These are phyloP conservation scores for Peromyscus californicus DNA, from an alignment of 2,113 vertebrate genomes.

Conservation along the genomic window DNA sequence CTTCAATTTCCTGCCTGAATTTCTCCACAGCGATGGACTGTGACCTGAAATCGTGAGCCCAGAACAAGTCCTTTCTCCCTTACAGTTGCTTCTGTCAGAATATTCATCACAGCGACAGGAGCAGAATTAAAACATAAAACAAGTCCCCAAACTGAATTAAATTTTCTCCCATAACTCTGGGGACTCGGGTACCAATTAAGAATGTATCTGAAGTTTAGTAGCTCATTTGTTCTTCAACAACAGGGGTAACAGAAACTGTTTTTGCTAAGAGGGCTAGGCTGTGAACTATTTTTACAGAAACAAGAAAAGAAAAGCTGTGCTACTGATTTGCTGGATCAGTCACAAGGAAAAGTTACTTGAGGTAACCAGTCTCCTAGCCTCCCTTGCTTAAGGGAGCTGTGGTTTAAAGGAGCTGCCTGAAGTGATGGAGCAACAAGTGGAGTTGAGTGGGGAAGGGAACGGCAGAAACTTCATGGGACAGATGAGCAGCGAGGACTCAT, in stretches of 20 bases:
- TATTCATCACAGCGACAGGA: not conserved
- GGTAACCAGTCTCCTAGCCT: not conserved
- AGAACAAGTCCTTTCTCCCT: not conserved
- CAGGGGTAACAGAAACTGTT: not conserved
- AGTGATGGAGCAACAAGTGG: not conserved
- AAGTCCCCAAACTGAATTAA: not conserved
- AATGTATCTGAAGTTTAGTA: constrained; percentile 21
- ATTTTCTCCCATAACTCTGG: no score
- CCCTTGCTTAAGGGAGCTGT: not conserved
- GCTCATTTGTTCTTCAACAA: constrained; percentile 54
- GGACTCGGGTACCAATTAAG: not conserved
- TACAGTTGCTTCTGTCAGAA: not conserved
- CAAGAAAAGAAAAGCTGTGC: not conserved
- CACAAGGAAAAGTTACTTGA: not conserved
- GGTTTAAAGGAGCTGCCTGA: not conserved
- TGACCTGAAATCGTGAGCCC: not conserved
- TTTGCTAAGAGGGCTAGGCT: not conserved
- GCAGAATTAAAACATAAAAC: not conserved
- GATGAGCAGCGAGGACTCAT: not conserved
- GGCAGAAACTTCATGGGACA: not conserved
- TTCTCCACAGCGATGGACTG: not conserved
- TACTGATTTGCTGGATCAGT: not conserved
- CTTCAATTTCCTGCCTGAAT: not conserved
- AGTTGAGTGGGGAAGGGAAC: not conserved
- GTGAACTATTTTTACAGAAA: not conserved